Base-by-base conservation (phyloP, 2,888 invertebrate species). In the Diploptera punctata region DNA sequence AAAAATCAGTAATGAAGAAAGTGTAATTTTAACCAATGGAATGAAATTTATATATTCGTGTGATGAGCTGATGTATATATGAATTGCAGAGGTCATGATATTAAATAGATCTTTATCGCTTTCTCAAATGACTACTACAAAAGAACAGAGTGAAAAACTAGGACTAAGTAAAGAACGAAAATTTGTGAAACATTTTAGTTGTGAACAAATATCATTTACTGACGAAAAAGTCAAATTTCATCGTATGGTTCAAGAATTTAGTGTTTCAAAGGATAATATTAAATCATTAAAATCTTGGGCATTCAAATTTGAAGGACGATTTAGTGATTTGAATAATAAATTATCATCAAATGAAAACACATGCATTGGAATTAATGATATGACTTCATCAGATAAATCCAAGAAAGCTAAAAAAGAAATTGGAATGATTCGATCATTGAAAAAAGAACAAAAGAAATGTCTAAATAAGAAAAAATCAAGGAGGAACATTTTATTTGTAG, bases 91-190 rank as follows among this genome's bases (percentile, higher is more conserved):
- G 33, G 33, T 24, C 24, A 52, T 24, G 2, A 57, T 57, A 26
- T 4, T 38, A 3, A n/a, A 57, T 16, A 69, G 69, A 19, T 69
- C 69, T 18, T 10, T 60, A 3, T 68, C 68, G 13, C 3, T 57
- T 1, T 38, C 38, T 0, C 60, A 60, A 4, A 7, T 69, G 10
- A 19, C 54, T 60, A n/a, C 29, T n/a, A 19, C n/a, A 5, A 60
- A 29, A 44, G 16, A 9, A 57, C 1, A 18, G 2, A 38, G 10
- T 43, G 49, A 38, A n/a, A 13, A 0, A 16, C 16, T 9, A 13
- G 2, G 3, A 9, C 1, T 7, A n/a, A 33, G 3, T 24, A 1
- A 9, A 60, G n/a, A 13, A 18, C 21, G 4, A 0, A 7, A 57
- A 18, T 2, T 69, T 13, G 26, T 38, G 3, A 54, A 33, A 9